phyloP scores from a whole-genome alignment of 1,140 invertebrate species.

The Drosophila cardini region DNA sequence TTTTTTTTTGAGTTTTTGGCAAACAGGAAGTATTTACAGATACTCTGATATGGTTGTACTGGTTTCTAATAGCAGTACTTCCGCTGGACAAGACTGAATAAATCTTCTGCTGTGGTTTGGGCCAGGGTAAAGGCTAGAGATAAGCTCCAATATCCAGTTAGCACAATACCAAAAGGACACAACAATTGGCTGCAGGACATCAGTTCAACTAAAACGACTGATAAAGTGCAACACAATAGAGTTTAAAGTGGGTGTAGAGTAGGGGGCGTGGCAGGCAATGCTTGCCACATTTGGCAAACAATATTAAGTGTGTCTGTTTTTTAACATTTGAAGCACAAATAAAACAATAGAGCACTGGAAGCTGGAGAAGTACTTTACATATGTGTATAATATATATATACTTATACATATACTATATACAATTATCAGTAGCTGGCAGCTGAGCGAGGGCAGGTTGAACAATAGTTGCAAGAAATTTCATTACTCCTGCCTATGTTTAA shows the following conservation, averaged over 20 bases:
- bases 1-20: conserved; percentile 32
- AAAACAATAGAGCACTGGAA: conserved; percentile 45
- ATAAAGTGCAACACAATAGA: conserved; percentile 48
- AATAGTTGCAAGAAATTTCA: background rate
- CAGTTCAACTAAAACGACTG: conserved; percentile 38
- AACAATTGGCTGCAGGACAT: conserved; percentile 62
- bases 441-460: conserved; percentile 18
- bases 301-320: conserved; percentile 63
- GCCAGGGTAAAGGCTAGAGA: conserved; percentile 46
- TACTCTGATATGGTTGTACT: conserved; percentile 23
- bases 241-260: background rate
- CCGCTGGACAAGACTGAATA: conserved; percentile 53
- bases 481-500: too few species aligned
- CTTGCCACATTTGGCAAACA: conserved; percentile 59
- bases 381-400: background rate
- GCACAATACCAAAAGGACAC: conserved; percentile 34
- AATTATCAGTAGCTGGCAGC: conserved; percentile 31
- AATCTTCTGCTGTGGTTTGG: conserved; percentile 52
- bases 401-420: conserved; percentile 3
- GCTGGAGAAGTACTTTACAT: background rate
- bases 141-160: conserved; percentile 47
- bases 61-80: conserved; percentile 48
- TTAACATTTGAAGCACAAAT: conserved; percentile 60
- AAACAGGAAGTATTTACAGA: conserved; percentile 26
- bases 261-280: background rate